Evolutionary conservation across 2,113 vertebrate genomes (phyloP), one percentile per base, ranked within the genome.

Genomic region (Tinamus guttatus): DNA sequence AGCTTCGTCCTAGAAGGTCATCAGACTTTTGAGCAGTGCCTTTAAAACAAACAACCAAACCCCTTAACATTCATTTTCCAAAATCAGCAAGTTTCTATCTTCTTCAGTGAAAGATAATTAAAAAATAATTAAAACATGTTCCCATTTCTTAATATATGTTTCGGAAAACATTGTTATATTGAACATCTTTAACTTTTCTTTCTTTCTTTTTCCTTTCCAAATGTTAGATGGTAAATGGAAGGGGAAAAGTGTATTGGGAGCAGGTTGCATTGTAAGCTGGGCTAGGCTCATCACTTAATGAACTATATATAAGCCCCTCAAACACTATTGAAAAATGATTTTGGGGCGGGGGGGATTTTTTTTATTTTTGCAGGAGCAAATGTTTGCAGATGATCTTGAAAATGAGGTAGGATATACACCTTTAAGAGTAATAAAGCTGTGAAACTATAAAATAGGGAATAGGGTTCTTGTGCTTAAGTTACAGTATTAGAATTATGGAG

Each of bases 281-380:
- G 81, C 40, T 56, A 19, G 71, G 3, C 38, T 58, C 40, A 22
- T 67, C 47, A 75, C 2, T 40, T 91, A 13, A 22, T 58, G 45
- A 89, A 32, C 45, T 94, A 34, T 78, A 38, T 69, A 3, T 30
- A 27, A 94, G 22, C 34, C 68, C 85, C 91, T 83, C 22, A 64
- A 77, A n/a, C 40, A 12, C 30, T 18, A 77, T 3, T 85, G 24
- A 86, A 17, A 86, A 71, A 58, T 82, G 0, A 78, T 94, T 79
- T n/a, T 59, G 24, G 67, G 70, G 93, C 24, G 63, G 70, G 93
- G 87, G 81, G 5, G 54, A 10, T 8, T 56, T 30, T 52, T 52
- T 96, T 95, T 93, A 95, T 64, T 87, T 95, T 91, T 98, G 65
- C 95, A 99, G 99, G 99, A 99, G 93, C 99, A 99, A 95, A 98